Percentiles rank a stretch among this genome's conserved stretches.
Evolutionary conservation across 2,797 vertebrate genomes (phyloP).

Genomic region (Clarias fuscus): DNA sequence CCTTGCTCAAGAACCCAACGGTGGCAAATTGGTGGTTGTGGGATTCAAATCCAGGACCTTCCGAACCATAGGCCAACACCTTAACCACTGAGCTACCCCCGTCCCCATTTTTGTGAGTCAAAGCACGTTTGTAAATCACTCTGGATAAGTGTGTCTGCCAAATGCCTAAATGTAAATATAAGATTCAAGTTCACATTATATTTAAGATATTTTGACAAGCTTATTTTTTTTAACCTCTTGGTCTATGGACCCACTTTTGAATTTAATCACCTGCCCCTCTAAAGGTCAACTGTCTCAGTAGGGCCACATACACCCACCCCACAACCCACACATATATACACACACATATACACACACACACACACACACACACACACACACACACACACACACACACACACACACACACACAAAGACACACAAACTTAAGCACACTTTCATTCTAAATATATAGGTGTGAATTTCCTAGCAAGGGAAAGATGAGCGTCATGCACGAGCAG

Average conservation of each 20-base stretch:
- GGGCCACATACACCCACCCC: not conserved
- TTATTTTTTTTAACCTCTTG: not conserved
- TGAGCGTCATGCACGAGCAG: not conserved
- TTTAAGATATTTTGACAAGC: not conserved
- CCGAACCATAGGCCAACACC: no score
- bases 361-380: not conserved
- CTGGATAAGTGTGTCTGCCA: no score
- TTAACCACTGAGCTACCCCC: no score
- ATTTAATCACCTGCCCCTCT: not conserved
- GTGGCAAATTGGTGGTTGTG: no score
- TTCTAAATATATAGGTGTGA: conserved; percentile 17
- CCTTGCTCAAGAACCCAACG: no score
- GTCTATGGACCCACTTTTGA: not conserved
- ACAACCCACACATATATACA: not conserved
- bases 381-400: not conserved
- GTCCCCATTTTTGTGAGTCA: no score
- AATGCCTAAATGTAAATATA: no score
- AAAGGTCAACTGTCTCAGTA: not conserved
- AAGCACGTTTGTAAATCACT: no score
- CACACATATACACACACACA: not conserved
- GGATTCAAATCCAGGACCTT: no score
- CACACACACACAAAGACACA: not conserved
- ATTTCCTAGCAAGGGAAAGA: not conserved
- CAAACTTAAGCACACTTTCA: not conserved
- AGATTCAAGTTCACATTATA: not conserved